These are phyloP conservation scores for Argynnis bischoffii DNA, from an alignment of 2,888 invertebrate genomes.

Conservation along the genomic window DNA sequence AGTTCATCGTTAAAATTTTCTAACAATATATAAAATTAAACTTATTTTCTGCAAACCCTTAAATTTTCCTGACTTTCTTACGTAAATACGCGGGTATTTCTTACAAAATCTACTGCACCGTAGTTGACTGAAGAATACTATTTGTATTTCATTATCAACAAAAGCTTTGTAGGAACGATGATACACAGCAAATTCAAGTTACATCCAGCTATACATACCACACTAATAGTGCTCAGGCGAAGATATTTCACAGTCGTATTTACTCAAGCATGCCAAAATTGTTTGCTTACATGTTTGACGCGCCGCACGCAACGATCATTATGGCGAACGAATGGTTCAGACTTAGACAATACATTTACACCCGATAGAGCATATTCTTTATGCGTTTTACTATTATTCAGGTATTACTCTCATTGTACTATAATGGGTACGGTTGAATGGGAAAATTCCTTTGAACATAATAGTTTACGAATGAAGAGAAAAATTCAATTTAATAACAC, in stretches of 20 bases:
- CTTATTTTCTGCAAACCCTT: conserved; percentile 40
- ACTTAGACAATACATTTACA: conserved; percentile 77
- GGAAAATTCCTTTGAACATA: conserved; percentile 64
- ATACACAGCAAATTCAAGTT: conserved; percentile 72
- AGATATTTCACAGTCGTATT: conserved; percentile 80
- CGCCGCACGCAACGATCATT: conserved; percentile 81
- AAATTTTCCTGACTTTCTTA: conserved; percentile 43
- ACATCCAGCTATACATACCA: conserved; percentile 70
- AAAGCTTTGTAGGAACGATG: conserved; percentile 77
- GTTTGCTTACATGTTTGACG: conserved; percentile 82
- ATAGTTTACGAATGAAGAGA: conserved; percentile 40
- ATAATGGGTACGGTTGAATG: conserved; percentile 67
- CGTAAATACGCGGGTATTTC: conserved; percentile 56
- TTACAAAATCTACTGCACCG: conserved; percentile 63
- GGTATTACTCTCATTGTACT: conserved; percentile 66
- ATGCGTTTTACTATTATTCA: conserved; percentile 75
- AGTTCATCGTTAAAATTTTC: conserved; percentile 16
- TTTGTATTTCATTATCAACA: conserved; percentile 80
- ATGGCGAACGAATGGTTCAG: conserved; percentile 74
- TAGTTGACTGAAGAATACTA: conserved; percentile 70
- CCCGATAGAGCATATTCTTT: conserved; percentile 73
- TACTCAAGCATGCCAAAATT: conserved; percentile 81
- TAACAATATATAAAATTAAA: conserved; percentile 32
- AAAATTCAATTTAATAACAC: conserved; percentile 37
- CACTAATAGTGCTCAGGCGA: conserved; percentile 68